Conservation (phyloP, 2,113 vertebrate species). For the Daphoenositta chrysoptera region DNA sequence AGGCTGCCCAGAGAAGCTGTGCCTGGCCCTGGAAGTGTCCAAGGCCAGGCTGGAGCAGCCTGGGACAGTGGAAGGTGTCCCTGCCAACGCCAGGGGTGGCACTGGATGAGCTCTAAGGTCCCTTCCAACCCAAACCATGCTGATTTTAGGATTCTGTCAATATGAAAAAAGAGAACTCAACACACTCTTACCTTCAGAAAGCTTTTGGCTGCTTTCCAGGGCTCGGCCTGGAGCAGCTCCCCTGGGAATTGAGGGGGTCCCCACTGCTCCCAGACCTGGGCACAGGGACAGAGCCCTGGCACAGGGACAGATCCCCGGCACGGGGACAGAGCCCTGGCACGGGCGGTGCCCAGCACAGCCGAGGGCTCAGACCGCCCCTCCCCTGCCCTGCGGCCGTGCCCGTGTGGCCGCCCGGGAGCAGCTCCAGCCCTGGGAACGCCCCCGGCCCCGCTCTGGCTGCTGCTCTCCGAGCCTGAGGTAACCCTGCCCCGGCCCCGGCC, state of each 20-base stretch:
- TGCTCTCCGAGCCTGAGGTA: background rate
- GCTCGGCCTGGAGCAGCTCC: background rate
- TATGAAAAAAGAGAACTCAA: background rate
- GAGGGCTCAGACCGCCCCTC: fast-evolving
- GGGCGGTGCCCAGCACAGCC: fast-evolving
- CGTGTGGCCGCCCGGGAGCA: background rate
- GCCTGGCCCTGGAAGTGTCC: background rate
- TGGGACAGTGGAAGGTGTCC: background rate
- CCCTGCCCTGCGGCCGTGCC: background rate
- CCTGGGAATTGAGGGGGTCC: fast-evolving
- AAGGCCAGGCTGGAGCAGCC: background rate
- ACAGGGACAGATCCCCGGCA: fast-evolving
- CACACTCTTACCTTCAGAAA: slow-evolving; percentile 81
- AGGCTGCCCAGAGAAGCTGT: background rate
- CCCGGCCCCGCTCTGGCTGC: background rate
- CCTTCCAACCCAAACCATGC: background rate
- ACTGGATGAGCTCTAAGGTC: fast-evolving
- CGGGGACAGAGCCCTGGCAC: background rate
- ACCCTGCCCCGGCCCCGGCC: background rate
- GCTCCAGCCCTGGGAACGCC: background rate
- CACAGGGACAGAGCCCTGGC: background rate
- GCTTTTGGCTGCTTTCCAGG: slow-evolving; percentile 81
- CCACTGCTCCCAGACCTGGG: background rate
- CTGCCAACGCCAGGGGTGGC: background rate
- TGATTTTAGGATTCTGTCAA: background rate